phyloP scores from a whole-genome alignment of 2,888 invertebrate genomes.

The Pachymerium ferrugineum region DNA sequence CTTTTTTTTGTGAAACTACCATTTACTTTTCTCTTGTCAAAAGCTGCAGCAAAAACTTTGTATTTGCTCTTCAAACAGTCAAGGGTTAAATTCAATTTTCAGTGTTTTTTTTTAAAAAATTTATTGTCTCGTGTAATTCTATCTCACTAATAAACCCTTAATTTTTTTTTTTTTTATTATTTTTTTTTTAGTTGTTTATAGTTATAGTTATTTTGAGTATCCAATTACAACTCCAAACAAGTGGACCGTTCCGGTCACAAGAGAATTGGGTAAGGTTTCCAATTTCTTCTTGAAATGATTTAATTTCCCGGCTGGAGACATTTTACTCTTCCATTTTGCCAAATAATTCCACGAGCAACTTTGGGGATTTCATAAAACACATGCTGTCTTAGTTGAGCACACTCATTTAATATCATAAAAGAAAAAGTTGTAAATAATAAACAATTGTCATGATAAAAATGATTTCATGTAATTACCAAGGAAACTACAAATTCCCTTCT shows the following conservation, averaged over 20 bases:
- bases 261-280: not conserved
- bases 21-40: no score
- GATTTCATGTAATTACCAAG: no score
- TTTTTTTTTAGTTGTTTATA: not conserved
- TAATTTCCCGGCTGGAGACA: not conserved
- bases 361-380: no score
- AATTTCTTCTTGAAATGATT: conserved; percentile 4
- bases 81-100: no score
- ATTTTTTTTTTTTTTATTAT: not conserved
- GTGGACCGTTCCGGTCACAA: not conserved
- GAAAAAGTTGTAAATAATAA: no score
- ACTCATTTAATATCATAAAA: no score
- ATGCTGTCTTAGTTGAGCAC: no score
- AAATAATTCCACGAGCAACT: not conserved
- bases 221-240: not conserved
- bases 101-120: no score
- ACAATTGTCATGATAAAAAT: no score
- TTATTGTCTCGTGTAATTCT: not conserved
- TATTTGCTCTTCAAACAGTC: not conserved
- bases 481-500: no score
- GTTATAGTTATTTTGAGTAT: not conserved
- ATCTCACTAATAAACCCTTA: not conserved
- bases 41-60: not conserved
- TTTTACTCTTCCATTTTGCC: not conserved
- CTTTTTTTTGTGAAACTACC: no score